Base-by-base conservation (phyloP, 2,113 vertebrate genomes). In the Gobiocypris rarus region DNA sequence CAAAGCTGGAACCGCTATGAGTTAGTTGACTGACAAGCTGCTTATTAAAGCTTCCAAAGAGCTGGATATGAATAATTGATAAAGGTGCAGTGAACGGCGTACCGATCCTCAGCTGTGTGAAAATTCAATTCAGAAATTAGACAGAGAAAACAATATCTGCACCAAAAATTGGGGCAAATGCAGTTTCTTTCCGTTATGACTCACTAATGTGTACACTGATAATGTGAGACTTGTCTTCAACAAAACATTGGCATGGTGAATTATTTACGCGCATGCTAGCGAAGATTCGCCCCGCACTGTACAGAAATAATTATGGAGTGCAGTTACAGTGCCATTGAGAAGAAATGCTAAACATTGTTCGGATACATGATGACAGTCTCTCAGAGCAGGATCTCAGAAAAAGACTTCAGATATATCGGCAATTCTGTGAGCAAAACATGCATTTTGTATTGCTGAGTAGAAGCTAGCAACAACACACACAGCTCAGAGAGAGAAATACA, bases 171-270 rank as follows among this genome's bases (percentile, higher is more conserved):
- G 63, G 76, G 78, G 77, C 56, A 78, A 84, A 78, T 24, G 69
- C 28, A 14, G 28, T 77, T 75, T 84, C 56, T 43, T 10, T 58
- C 76, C 7, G 9, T 31, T 19, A 19, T 84, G 84, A 87, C 77
- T 89, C 76, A 84, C 31, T 34, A 84, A 82, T 84, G 74, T 82
- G 85, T 58, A 56, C 83, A 73, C 34, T 24, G 70, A 83, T 83
- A 73, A 83, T 81, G 75, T 75, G 75, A 69, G 85, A 85, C 75
- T 85, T 85, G 83, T 73, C 85, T 88, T 83, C 75, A 81, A 87
- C 80, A 84, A 87, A 82, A 58, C 86, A 82, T 43, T 52, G 82
- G 69, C 84, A 76, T 79, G 58, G 82, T 86, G 84, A 89, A 86
- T 89, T 86, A 89, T 89, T 84, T 87, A 87, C 31, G 52, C 2